Evolutionary conservation across 2,113 vertebrate species (phyloP).

Genomic region (Synchiropus splendidus): DNA sequence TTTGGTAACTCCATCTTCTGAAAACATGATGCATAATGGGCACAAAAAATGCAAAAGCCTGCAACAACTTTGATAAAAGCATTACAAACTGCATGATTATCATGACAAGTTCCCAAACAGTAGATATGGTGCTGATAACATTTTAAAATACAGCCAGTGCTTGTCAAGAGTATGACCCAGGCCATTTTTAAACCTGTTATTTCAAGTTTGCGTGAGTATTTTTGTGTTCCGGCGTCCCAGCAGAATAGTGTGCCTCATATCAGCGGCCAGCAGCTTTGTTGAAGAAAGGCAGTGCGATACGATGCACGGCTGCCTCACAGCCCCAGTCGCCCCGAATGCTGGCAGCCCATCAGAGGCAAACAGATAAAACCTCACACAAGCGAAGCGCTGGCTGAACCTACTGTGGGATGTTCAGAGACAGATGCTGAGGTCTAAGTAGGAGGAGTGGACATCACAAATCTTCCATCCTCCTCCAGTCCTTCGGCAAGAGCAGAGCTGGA

Average conservation of each 20-base stretch:
- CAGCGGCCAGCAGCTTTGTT: slow-evolving; percentile 21
- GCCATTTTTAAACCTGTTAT: no score
- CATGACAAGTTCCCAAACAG: no score
- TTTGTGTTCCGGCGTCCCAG: slow-evolving; percentile 5
- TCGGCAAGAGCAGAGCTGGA: slow-evolving; percentile 27
- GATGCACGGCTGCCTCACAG: slow-evolving; percentile 21
- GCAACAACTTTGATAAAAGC: no score
- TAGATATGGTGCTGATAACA: no score
- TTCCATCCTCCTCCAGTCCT: slow-evolving; percentile 33
- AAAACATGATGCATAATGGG: no score
- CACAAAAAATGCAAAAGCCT: no score
- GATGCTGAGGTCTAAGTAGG: slow-evolving; percentile 34
- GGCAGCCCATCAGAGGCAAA: slow-evolving; percentile 48
- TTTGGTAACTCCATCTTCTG: no score
- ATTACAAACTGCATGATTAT: no score
- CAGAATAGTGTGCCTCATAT: slow-evolving; percentile 42
- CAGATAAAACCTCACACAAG: slow-evolving; percentile 47
- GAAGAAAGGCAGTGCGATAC: slow-evolving; percentile 6
- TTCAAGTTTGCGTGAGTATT: no score
- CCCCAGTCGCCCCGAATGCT: slow-evolving; percentile 28
- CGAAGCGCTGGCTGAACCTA: slow-evolving; percentile 37
- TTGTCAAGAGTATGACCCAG: no score
- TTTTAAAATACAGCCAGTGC: no score
- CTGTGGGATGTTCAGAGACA: slow-evolving; percentile 37
- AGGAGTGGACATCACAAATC: slow-evolving; percentile 36